Conservation (phyloP, 2,888 invertebrate species). For the Calameuta pallipes region DNA sequence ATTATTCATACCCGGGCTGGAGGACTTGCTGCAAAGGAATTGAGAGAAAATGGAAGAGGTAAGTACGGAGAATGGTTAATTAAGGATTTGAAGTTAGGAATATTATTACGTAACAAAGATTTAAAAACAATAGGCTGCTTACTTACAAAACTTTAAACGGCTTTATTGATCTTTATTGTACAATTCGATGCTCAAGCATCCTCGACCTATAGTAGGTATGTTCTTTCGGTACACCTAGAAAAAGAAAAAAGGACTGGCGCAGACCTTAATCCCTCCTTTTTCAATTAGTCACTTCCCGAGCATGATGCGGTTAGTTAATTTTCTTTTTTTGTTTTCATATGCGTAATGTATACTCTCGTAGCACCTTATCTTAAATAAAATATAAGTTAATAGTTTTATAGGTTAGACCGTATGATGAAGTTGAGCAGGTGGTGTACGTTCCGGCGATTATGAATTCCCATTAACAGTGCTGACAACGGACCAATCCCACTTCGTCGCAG, state of each 20-base stretch:
- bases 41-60: too few species aligned
- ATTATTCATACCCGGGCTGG: too few species aligned
- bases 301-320: constrained; percentile 12
- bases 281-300: constrained; percentile 22
- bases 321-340: constrained; percentile 11
- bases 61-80: too few species aligned
- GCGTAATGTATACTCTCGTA: constrained; percentile 36
- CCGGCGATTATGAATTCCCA: constrained; percentile 22
- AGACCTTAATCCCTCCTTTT: constrained; percentile 8
- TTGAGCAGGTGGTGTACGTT: constrained; percentile 22
- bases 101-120: too few species aligned
- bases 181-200: constrained; percentile 26
- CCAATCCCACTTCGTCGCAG: constrained; percentile 94
- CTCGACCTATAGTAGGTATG: background rate
- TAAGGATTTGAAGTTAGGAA: too few species aligned
- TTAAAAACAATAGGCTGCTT: background rate
- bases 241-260: constrained; percentile 16
- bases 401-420: constrained; percentile 10
- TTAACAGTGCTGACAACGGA: constrained; percentile 87
- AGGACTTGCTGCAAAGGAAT: too few species aligned
- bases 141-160: constrained; percentile 30
- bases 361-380: constrained; percentile 46
- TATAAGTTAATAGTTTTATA: constrained; percentile 28
- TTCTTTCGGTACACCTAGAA: constrained; percentile 7
- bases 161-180: constrained; percentile 46